Evolutionary conservation across 2,797 vertebrate genomes (phyloP), one percentile per base, ranked within the genome.

Genomic region (Chloroceryle inda): DNA sequence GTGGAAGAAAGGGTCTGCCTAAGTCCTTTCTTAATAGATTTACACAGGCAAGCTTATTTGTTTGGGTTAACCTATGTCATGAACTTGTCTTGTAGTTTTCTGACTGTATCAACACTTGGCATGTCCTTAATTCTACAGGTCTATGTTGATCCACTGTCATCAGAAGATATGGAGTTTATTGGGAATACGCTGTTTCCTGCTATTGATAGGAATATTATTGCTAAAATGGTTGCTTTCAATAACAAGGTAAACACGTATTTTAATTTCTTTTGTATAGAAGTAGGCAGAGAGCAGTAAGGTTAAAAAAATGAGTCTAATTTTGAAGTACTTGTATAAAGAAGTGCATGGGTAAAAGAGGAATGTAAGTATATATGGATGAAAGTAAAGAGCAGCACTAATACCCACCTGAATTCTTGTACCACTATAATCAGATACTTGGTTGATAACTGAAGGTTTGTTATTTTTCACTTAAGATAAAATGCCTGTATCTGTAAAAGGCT

Each of bases 1-100:
- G 99, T 2, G 99, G 99, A 26, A 99, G 99, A 53, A 99, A 99
- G 87, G 99, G 99, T 33, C 98, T 99, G 11, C 99, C 99, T 23
- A 99, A 98, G 81, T 99, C 99, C 88, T 99, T 99, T 97, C 99
- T 99, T 78, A 99, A 99, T 96, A 98, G 99, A 95, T 99, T 99
- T 96, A 99, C 99, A 91, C 99, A 99, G 99, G 99, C 98, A 92
- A 98, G 97, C 90, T 77, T 58, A 47, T 82, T 73, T 75, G 5
- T 87, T 95, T 79, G 35, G 2, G 82, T 95, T 77, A 63, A 84
- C 71, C 18, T 52, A 17, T 20, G 6, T 52, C 8, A 6, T 66
- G 16, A 63, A 62, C 23, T 5, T 33, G 31, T 93, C 45, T 75
- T 73, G 16, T 4, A 31, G 16, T 38, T 67, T 82, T 92, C 67